Percentiles rank a stretch among this genome's conserved stretches.
Conservation (phyloP, 1,140 invertebrate species). For the Bombus sibiricus region DNA sequence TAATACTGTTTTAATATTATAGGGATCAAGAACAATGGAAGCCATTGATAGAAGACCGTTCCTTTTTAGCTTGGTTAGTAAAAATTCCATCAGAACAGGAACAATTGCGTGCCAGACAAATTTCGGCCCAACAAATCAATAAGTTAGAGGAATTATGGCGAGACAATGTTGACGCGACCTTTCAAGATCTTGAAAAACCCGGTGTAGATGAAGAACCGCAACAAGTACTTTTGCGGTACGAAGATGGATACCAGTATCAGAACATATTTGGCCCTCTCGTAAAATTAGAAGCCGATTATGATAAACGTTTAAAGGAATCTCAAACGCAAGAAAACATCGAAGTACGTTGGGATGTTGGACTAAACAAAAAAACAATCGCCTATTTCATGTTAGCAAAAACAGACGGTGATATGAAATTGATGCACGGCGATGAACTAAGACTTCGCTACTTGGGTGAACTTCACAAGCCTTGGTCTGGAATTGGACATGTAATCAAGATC, state of each 20-base stretch:
- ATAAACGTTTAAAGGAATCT: slow-evolving; percentile 98
- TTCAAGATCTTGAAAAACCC: slow-evolving; percentile 98
- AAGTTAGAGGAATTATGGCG: slow-evolving; percentile 99
- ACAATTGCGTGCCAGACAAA: slow-evolving; percentile 96
- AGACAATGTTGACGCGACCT: slow-evolving; percentile 98
- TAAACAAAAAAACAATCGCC: slow-evolving; percentile 99
- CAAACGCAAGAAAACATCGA: slow-evolving; percentile 99
- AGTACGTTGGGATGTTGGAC: slow-evolving; percentile 98
- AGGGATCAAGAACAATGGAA: slow-evolving; percentile 99
- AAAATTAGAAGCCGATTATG: slow-evolving; percentile 99
- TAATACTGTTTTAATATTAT: slow-evolving; percentile 58
- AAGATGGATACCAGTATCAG: slow-evolving; percentile 99
- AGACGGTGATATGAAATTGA: slow-evolving; percentile 99
- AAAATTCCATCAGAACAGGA: slow-evolving; percentile 98
- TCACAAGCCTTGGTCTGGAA: slow-evolving; percentile 96
- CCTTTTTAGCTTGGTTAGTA: slow-evolving; percentile 98
- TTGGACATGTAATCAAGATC: slow-evolving; percentile 99
- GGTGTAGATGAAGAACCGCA: slow-evolving; percentile 98
- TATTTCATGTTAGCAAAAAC: slow-evolving; percentile 99
- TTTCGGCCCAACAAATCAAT: slow-evolving; percentile 98
- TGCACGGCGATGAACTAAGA: slow-evolving; percentile 99
- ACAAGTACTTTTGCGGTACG: slow-evolving; percentile 96
- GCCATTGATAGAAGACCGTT: slow-evolving; percentile 97
- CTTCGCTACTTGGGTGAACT: slow-evolving; percentile 96
- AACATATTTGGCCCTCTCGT: slow-evolving; percentile 99